A percentile compares a stretch with the other conserved stretches of the same genome.
These are phyloP conservation scores for Halocaridina rubra DNA, from an alignment of 2,888 invertebrate genomes.

Conservation along the genomic window DNA sequence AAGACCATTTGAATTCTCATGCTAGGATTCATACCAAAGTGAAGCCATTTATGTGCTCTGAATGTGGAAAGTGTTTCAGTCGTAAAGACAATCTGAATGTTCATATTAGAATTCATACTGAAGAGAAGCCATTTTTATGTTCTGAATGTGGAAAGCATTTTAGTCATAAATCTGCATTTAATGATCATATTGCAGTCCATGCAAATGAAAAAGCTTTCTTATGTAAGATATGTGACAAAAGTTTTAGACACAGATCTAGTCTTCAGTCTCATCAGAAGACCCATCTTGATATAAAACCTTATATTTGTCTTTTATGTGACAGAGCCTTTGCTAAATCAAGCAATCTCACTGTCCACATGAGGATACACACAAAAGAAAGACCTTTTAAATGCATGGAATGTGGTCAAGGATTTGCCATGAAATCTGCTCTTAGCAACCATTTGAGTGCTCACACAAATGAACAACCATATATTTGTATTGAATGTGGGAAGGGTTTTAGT, in stretches of 20 bases:
- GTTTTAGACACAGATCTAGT: not conserved
- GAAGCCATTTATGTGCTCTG: not conserved
- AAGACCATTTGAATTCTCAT: not conserved
- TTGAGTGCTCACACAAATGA: not conserved
- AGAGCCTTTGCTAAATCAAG: slow-evolving; percentile 4
- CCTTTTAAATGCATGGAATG: slow-evolving; percentile 22
- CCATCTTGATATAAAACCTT: slow-evolving; percentile 6
- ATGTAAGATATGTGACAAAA: not conserved
- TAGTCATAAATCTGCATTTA: not conserved
- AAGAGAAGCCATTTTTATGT: not conserved
- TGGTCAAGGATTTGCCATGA: slow-evolving; percentile 1
- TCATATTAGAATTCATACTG: not conserved
- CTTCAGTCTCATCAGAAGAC: slow-evolving; percentile 1
- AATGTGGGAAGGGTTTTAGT: not conserved
- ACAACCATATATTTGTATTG: not conserved
- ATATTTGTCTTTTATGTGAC: not conserved
- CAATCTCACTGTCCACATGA: slow-evolving; percentile 4
- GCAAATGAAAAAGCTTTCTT: not conserved
- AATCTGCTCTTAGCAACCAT: not conserved
- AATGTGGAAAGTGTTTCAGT: not conserved
- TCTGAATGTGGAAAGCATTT: not conserved
- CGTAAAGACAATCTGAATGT: not conserved
- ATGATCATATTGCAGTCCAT: not conserved
- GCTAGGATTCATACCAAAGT: not conserved
- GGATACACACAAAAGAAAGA: slow-evolving; percentile 11